These are phyloP conservation scores for Nasonia giraulti DNA, from an alignment of 1,140 invertebrate species.

Conservation along the genomic window DNA sequence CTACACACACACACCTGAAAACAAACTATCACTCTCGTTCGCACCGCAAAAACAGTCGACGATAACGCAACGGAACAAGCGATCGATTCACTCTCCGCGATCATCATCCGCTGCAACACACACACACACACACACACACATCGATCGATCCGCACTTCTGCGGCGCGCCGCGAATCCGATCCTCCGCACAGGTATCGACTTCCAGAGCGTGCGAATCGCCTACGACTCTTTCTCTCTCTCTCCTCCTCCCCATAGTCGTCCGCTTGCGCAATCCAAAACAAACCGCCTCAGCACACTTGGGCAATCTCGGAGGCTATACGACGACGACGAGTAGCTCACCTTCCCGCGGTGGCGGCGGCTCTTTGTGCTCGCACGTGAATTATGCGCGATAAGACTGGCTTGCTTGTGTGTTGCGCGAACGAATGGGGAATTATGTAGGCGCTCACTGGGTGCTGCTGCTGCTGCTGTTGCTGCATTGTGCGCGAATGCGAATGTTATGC, in stretches of 20 bases:
- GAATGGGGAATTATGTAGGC: neutral
- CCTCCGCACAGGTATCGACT: conserved; percentile 1
- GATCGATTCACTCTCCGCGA: too few species aligned
- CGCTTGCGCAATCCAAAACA: conserved; percentile 14
- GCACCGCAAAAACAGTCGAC: neutral
- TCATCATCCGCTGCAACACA: neutral
- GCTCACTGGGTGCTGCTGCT: neutral
- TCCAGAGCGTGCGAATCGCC: conserved; percentile 25
- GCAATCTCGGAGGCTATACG: neutral
- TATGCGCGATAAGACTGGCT: neutral
- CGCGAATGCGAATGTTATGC: neutral
- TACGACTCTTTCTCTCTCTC: neutral
- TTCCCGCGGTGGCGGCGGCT: conserved; percentile 1
- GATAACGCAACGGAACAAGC: neutral
- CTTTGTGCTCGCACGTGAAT: neutral
- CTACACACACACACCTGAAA: neutral
- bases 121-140: neutral
- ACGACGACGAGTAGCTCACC: neutral
- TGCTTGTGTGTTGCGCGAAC: neutral
- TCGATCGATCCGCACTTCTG: neutral
- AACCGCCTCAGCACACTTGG: conserved; percentile 6
- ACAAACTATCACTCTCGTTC: neutral
- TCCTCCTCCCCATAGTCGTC: neutral
- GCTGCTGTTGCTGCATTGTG: neutral
- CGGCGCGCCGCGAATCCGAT: neutral